phyloP scores from a whole-genome alignment of 1,140 invertebrate species.

The Armadillidium nasatum region DNA sequence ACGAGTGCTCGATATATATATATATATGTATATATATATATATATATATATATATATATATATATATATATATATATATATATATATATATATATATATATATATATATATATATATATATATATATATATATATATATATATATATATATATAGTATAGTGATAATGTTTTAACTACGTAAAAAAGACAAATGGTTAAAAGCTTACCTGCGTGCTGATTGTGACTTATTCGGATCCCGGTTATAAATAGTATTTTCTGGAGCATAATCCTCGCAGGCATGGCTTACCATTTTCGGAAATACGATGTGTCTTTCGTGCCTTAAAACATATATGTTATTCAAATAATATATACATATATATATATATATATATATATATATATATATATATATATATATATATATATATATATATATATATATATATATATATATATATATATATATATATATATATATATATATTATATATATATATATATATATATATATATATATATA shows the following conservation, averaged over 20 bases:
- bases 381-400: constrained; percentile 3
- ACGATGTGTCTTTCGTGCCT: constrained; percentile 79
- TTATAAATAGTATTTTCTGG: constrained; percentile 81
- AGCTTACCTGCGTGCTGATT: constrained; percentile 72
- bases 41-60: too few relatives aligned
- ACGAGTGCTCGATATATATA: too few relatives aligned
- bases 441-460: too few relatives aligned
- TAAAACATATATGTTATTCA: constrained; percentile 5
- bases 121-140: too few relatives aligned
- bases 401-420: background rate
- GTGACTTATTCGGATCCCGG: constrained; percentile 73
- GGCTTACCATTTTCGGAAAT: constrained; percentile 81
- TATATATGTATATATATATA: too few relatives aligned
- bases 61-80: too few relatives aligned
- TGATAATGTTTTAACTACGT: too few relatives aligned
- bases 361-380: background rate
- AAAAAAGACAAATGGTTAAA: constrained; percentile 19
- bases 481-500: too few relatives aligned
- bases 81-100: too few relatives aligned
- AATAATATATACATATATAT: background rate
- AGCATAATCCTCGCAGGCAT: constrained; percentile 77
- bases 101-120: too few relatives aligned
- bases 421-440: background rate
- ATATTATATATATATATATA: too few relatives aligned
- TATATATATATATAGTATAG: background rate